Base-by-base conservation (phyloP, 1,140 invertebrate species). In the Calephelis nemesis region DNA sequence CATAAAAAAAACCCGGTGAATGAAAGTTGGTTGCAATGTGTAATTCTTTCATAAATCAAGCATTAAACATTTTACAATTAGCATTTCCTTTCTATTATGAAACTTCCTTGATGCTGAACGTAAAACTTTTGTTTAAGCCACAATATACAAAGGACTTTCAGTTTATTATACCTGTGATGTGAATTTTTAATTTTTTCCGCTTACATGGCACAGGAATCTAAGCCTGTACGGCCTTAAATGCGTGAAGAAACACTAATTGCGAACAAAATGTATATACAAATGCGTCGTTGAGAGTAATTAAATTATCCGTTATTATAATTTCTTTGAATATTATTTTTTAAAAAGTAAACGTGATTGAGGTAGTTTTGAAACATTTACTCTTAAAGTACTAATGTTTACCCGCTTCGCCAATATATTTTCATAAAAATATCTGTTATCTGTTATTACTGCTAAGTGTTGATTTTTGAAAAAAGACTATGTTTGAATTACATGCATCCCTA, bases 11-110 rank as follows among this genome's bases (percentile, higher is more conserved):
- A 0, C 30, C 2, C 2, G 30, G 30, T 30, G 30, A 30, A 30
- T 30, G 15, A 58, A 58, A 39, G 11, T 40, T 60, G 11, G 54
- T 60, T 40, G 58, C 30, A 40, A 60, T 50, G 49, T 54, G 50
- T 66, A 45, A 66, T 54, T 66, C 40, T 10, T 66, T 13, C 65
- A 45, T 47, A 67, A 67, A 67, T 60, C 65, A 60, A 13, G 40
- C 40, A 19, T 47, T 40, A 67, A 47, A 39, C 48, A 10, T 19
- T 60, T 60, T 60, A 60, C 58, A 60, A 19, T 54, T 66, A 49
- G 50, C 49, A 30, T 42, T 47, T 60, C 50, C 52, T 13, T 40
- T 60, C 63, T 47, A 30, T 67, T 9, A 47, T 40, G 15, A 45
- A 15, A 42, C 15, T 45, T 42, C 65, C 50, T 66, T 45, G 52